phyloP scores from a whole-genome alignment of 2,888 invertebrate species.

The Empis stercorea region DNA sequence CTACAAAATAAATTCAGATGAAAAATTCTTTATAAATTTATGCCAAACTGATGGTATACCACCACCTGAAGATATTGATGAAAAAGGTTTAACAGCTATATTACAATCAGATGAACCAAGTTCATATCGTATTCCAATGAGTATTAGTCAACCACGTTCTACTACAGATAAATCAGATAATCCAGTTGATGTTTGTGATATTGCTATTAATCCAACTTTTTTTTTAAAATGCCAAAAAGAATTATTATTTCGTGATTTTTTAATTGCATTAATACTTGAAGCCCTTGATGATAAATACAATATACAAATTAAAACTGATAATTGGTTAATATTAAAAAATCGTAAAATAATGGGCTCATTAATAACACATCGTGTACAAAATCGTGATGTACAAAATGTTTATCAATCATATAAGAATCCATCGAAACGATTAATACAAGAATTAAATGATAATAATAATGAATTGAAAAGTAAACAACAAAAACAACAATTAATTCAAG shows the following conservation, averaged over 20 bases:
- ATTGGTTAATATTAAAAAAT: conserved; percentile 56
- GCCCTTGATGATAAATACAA: conserved; percentile 68
- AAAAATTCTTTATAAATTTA: conserved; percentile 76
- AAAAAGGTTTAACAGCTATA: conserved; percentile 55
- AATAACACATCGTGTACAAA: conserved; percentile 60
- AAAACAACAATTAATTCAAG: conserved; percentile 42
- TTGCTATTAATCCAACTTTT: conserved; percentile 69
- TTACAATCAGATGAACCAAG: conserved; percentile 53
- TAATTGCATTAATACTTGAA: conserved; percentile 66
- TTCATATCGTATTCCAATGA: conserved; percentile 75
- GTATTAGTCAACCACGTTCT: conserved; percentile 67
- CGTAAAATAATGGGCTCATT: conserved; percentile 60
- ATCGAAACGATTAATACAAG: conserved; percentile 15
- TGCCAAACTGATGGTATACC: conserved; percentile 70
- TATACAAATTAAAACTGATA: conserved; percentile 50
- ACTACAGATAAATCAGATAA: conserved; percentile 66
- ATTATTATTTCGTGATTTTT: conserved; percentile 62
- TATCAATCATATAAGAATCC: conserved; percentile 24
- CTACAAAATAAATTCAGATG: conserved; percentile 46
- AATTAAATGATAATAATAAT: conserved; percentile 10
- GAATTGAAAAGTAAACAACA: neutral
- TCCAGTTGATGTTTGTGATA: conserved; percentile 64
- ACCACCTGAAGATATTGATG: conserved; percentile 54
- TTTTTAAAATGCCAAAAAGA: conserved; percentile 60
- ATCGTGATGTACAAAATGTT: conserved; percentile 46